Base-by-base conservation (phyloP, 2,113 vertebrate genomes). In the Brevimyrus niger region DNA sequence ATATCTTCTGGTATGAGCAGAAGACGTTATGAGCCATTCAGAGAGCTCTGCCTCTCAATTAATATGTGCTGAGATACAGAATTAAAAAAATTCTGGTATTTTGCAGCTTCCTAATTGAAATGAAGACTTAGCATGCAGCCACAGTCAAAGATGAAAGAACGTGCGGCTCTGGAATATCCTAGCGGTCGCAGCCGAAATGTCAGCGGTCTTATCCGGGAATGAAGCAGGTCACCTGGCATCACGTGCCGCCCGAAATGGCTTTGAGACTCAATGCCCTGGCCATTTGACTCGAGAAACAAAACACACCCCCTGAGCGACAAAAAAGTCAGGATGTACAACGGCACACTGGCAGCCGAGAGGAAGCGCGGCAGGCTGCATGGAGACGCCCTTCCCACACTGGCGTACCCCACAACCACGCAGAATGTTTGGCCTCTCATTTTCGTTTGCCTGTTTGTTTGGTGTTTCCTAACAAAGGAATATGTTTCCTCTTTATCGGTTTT, bases 261-360 rank as follows among this genome's bases (percentile, higher is more conserved):
- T 46, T n/a, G 19, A 35, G 31, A 80, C 35, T 80, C 73, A 80
- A n/a, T 27, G 44, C 82, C 42, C 46, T 85, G 82, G 44, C 82
- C 23, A 8, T 48, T 80, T 80, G 61, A 87, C 87, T 80, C 23
- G 61, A 87, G 31, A 87, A 55, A 47, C 51, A 7, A 46, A 69
- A 86, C 58, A 89, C 35, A 51, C 82, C 48, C 89, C 86, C 83
- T 15, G 7, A 53, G 86, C 82, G 76, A 86, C 86, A 86, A 87
- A 65, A 89, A 87, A 42, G 85, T 90, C 89, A 55, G 87, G 86
- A 90, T 47, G 46, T 87, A 80, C 73, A 90, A 38, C 31, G 48
- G 87, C 61, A 53, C 53, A 8, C 47, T 90, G 35, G 5, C 73
- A 80, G 73, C 31, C 1, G 73, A 42, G 35, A 17, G 73, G 31